Percentiles rank a stretch among this genome's conserved stretches.
These are phyloP conservation scores for Rhagoletis zephyria DNA, from an alignment of 1,140 invertebrate genomes.

Conservation along the genomic window DNA sequence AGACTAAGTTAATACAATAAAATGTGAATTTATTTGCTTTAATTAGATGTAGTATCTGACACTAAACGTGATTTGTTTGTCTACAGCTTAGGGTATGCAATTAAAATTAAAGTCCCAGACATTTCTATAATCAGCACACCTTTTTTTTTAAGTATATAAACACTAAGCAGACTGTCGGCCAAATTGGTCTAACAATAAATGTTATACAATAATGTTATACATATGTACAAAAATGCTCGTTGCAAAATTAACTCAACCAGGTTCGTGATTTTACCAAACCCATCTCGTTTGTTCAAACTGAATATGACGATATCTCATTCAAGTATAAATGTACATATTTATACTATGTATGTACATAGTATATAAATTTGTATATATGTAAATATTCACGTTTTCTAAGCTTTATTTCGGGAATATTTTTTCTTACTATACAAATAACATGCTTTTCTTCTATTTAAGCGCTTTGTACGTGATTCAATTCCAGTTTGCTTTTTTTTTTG, in stretches of 20 bases:
- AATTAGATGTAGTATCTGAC: too few species aligned
- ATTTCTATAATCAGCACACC: background rate
- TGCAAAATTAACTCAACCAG: background rate
- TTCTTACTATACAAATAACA: background rate
- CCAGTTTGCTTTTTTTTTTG: too few species aligned
- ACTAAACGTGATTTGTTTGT: background rate
- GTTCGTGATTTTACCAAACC: background rate
- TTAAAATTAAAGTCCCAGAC: background rate
- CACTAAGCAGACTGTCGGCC: too few species aligned
- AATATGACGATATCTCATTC: background rate
- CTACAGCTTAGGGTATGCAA: background rate
- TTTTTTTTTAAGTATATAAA: background rate
- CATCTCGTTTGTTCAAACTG: background rate
- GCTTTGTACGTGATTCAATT: constrained; percentile 1
- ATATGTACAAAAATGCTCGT: background rate
- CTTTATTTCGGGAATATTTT: too few species aligned
- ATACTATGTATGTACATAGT: background rate
- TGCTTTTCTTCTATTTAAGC: background rate
- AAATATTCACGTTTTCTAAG: background rate
- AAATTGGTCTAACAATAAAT: background rate
- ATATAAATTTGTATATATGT: too few species aligned
- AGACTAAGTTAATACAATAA: background rate
- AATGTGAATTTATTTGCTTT: background rate
- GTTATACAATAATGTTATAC: background rate
- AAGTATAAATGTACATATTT: background rate